Conservation (phyloP, 1,140 invertebrate species). For the Bicyclus anynana region DNA sequence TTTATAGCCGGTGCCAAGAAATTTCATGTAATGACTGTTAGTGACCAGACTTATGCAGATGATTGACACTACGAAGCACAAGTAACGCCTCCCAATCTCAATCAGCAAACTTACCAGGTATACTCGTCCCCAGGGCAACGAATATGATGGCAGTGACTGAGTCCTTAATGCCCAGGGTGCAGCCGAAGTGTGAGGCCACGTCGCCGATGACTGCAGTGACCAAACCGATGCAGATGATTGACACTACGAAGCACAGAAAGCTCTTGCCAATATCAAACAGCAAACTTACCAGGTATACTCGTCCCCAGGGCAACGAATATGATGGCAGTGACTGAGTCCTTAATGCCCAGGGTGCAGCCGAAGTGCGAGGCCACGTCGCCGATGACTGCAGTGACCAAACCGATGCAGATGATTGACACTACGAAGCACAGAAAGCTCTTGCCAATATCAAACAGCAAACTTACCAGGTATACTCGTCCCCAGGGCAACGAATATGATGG, state of each 20-base stretch:
- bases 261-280: background rate
- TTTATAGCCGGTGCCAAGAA: too few relatives aligned
- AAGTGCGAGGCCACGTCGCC: conserved; percentile 98
- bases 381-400: conserved; percentile 95
- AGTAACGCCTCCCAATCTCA: background rate
- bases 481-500: conserved; percentile 96
- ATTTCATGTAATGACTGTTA: too few relatives aligned
- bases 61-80: background rate
- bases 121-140: conserved; percentile 96
- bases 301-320: conserved; percentile 97
- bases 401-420: conserved; percentile 95
- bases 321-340: conserved; percentile 97
- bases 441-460: conserved; percentile 9
- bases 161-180: conserved; percentile 97
- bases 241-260: conserved; percentile 66
- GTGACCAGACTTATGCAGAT: background rate
- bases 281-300: conserved; percentile 94
- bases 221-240: conserved; percentile 95
- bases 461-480: conserved; percentile 98
- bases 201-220: conserved; percentile 98
- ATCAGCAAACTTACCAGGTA: conserved; percentile 89
- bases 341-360: conserved; percentile 97
- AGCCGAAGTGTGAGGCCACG: conserved; percentile 97
- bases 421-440: background rate
- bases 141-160: conserved; percentile 97